A percentile compares a stretch with the other conserved stretches of the same genome.
phyloP scores from a whole-genome alignment of 1,140 invertebrate species.

The Meloidogyne floridensis region DNA sequence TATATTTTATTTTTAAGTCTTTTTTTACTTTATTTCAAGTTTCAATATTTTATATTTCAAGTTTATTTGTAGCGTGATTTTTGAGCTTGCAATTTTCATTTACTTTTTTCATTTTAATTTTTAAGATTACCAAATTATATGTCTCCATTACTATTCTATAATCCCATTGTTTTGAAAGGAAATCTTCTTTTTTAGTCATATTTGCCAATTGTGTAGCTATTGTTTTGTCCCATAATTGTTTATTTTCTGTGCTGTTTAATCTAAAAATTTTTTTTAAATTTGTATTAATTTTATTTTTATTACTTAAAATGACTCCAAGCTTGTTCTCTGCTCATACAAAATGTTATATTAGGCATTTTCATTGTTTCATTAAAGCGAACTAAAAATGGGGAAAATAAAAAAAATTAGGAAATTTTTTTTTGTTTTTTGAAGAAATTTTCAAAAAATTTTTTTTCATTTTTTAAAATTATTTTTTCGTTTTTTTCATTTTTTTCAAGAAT shows the following conservation, averaged over 20 bases:
- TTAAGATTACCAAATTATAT: slow-evolving; percentile 43
- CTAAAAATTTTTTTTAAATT: no score
- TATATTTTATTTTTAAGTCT: no score
- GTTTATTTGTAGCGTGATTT: no score
- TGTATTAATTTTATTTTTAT: slow-evolving; percentile 40
- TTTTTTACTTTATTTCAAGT: no score
- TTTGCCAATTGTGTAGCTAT: slow-evolving; percentile 37
- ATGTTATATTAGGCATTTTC: slow-evolving; percentile 56
- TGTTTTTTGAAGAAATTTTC: neutral
- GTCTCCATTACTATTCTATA: slow-evolving; percentile 48
- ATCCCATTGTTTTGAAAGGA: slow-evolving; percentile 44
- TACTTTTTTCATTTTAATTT: neutral
- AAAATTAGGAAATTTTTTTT: no score
- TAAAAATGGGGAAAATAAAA: neutral
- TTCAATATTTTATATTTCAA: no score
- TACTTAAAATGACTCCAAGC: slow-evolving; percentile 52
- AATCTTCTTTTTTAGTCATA: slow-evolving; percentile 41
- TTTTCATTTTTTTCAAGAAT: no score
- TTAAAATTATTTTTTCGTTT: no score
- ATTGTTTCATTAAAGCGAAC: slow-evolving; percentile 50
- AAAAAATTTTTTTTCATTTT: no score
- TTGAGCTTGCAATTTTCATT: no score
- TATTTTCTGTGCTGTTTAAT: slow-evolving; percentile 10
- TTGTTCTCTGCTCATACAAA: slow-evolving; percentile 52
- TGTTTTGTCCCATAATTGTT: neutral